Conservation (phyloP, 2,888 invertebrate species). For the Calameuta filiformis region DNA sequence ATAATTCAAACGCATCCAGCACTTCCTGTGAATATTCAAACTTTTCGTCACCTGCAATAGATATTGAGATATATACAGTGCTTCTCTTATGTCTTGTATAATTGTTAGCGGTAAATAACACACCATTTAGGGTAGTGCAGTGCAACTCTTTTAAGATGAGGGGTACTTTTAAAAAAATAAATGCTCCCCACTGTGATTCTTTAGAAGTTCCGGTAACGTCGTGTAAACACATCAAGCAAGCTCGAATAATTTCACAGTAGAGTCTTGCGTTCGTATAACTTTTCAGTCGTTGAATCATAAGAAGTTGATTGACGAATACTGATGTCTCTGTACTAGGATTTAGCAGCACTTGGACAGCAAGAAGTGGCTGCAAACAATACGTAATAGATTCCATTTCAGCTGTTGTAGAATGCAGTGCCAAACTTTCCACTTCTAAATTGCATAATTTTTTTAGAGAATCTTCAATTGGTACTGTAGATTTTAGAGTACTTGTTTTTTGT, state of each 20-base stretch:
- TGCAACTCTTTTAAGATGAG: slow-evolving; percentile 80
- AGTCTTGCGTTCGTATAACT: slow-evolving; percentile 83
- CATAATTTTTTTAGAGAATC: slow-evolving; percentile 73
- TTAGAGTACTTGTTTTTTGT: slow-evolving; percentile 71
- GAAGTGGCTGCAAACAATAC: slow-evolving; percentile 81
- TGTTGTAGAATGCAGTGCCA: slow-evolving; percentile 67
- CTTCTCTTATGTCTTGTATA: slow-evolving; percentile 61
- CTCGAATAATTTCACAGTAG: slow-evolving; percentile 89
- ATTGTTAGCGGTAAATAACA: background rate
- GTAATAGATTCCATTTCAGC: slow-evolving; percentile 75
- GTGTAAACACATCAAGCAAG: slow-evolving; percentile 89
- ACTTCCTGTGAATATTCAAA: slow-evolving; percentile 80
- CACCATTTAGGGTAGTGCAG: slow-evolving; percentile 69
- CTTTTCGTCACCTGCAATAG: slow-evolving; percentile 66
- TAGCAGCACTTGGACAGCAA: slow-evolving; percentile 85
- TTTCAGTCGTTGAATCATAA: slow-evolving; percentile 87
- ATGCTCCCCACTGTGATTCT: slow-evolving; percentile 94
- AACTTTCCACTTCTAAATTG: slow-evolving; percentile 73
- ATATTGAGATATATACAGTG: slow-evolving; percentile 1
- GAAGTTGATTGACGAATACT: slow-evolving; percentile 82
- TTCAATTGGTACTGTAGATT: slow-evolving; percentile 71
- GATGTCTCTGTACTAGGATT: slow-evolving; percentile 88
- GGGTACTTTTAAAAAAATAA: slow-evolving; percentile 92
- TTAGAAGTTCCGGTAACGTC: slow-evolving; percentile 86
- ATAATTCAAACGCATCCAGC: slow-evolving; percentile 83